Conservation (phyloP, 2,113 vertebrate genomes). For the Erythrocercus mccallii region DNA sequence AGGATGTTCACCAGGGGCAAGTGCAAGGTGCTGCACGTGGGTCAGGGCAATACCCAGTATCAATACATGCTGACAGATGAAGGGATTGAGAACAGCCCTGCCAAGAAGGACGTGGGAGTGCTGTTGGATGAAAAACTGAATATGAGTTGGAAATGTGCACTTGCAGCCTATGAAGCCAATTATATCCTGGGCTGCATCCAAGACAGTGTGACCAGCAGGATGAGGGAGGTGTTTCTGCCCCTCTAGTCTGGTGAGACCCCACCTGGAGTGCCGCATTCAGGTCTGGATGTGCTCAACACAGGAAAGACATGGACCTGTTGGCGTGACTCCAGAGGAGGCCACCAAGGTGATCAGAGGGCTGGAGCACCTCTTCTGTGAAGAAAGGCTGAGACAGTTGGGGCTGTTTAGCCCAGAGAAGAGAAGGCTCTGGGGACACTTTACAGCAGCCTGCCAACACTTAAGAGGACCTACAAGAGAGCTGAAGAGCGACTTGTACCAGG, state of each 20-base stretch:
- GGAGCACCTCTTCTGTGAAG: background rate
- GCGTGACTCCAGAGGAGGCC: background rate
- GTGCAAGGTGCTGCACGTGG: background rate
- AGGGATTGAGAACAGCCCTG: background rate
- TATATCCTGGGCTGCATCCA: background rate
- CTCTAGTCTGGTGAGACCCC: background rate
- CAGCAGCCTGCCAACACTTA: rapidly evolving
- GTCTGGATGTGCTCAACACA: background rate
- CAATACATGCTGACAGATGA: background rate
- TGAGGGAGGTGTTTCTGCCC: background rate
- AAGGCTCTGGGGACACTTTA: background rate
- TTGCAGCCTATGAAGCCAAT: rapidly evolving
- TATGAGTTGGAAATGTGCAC: rapidly evolving
- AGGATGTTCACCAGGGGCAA: background rate
- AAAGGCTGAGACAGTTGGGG: background rate
- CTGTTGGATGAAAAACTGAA: background rate
- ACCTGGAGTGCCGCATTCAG: background rate
- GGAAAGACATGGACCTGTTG: background rate
- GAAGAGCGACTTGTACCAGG: background rate
- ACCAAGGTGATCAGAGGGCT: background rate
- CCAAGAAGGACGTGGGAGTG: rapidly evolving
- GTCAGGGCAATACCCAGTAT: background rate
- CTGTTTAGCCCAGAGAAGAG: background rate
- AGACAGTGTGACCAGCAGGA: background rate
- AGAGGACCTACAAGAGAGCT: background rate